Percentiles rank a stretch among this genome's conserved stretches.
These are phyloP conservation scores for Galago senegalensis DNA, from an alignment of 2,797 vertebrate species.

Conservation along the genomic window DNA sequence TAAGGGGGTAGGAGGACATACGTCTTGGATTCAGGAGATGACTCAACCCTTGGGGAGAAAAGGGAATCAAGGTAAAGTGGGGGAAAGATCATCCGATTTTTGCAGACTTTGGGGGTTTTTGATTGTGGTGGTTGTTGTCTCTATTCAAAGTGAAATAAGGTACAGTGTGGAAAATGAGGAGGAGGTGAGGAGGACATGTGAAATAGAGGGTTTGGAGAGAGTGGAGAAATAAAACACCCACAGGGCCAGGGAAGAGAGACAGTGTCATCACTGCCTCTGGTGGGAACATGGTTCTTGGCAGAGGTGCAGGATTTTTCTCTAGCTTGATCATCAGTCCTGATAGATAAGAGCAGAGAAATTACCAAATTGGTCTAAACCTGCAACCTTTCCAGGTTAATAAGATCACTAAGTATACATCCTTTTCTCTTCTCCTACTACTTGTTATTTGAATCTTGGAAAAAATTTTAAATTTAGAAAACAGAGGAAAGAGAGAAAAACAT, in stretches of 20 bases:
- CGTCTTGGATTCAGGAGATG: neutral
- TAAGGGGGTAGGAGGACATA: neutral
- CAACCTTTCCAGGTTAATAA: neutral
- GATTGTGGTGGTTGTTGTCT: neutral
- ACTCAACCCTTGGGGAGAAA: neutral
- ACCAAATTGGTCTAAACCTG: neutral
- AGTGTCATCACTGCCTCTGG: neutral
- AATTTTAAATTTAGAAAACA: constrained; percentile 21
- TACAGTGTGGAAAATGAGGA: neutral
- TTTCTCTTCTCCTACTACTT: neutral
- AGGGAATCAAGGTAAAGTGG: neutral
- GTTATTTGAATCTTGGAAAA: neutral
- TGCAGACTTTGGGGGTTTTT: neutral
- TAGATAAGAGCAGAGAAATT: neutral
- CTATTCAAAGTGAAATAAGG: neutral
- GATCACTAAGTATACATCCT: neutral
- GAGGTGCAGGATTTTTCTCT: neutral
- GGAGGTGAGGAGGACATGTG: neutral
- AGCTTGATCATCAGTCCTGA: neutral
- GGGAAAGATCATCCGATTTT: neutral
- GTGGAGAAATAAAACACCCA: neutral
- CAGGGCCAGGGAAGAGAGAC: neutral
- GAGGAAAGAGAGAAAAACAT: neutral
- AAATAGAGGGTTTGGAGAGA: neutral
- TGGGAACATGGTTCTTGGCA: neutral